A percentile compares a stretch with the other conserved stretches of the same genome.
These are phyloP conservation scores for Gymnarchus niloticus DNA, from an alignment of 2,113 vertebrate genomes.

Conservation along the genomic window DNA sequence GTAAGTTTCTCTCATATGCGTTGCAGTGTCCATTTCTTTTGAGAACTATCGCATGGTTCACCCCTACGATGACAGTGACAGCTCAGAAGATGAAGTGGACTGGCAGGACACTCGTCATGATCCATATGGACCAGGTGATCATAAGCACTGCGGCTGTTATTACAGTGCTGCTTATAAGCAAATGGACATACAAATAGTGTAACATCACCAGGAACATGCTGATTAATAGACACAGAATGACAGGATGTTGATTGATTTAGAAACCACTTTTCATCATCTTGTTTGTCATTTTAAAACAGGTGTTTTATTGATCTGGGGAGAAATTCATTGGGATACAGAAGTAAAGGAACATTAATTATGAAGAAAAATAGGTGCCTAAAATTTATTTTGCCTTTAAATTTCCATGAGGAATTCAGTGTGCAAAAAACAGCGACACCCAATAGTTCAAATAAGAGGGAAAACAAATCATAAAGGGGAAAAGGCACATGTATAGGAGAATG, in stretches of 20 bases:
- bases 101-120: conserved; percentile 94
- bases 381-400: too few relatives aligned
- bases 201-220: background rate
- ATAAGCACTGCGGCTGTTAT: background rate
- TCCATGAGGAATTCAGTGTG: background rate
- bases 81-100: conserved; percentile 93
- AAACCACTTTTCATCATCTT: background rate
- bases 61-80: conserved; percentile 87
- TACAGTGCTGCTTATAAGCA: too few relatives aligned
- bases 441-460: background rate
- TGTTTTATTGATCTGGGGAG: too few relatives aligned
- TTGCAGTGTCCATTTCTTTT: conserved; percentile 92
- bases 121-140: conserved; percentile 81
- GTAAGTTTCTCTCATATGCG: conserved; percentile 27
- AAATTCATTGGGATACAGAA: too few relatives aligned
- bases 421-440: background rate
- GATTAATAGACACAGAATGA: background rate
- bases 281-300: background rate
- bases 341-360: too few relatives aligned
- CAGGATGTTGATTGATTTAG: background rate
- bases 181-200: background rate
- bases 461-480: background rate
- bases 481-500: background rate
- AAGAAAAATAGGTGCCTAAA: too few relatives aligned
- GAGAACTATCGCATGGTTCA: conserved; percentile 96